Conservation (phyloP, 2,113 vertebrate genomes). For the Syngnathoides biaculeatus region DNA sequence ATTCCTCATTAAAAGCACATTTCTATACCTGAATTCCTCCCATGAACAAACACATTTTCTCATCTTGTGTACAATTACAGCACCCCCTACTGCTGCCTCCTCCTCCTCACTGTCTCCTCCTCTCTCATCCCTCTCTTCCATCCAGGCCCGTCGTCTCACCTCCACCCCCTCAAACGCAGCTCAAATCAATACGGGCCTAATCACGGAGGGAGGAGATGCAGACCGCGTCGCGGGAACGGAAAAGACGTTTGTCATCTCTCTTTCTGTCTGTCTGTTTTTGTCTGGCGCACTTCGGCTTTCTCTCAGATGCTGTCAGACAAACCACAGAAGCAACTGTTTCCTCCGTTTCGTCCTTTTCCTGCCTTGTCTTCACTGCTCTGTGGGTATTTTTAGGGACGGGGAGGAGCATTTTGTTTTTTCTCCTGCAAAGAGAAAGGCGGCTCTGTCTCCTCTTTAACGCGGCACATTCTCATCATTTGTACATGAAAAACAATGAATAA, state of each 20-base stretch:
- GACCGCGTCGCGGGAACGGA: conserved; percentile 83
- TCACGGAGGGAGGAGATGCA: conserved; percentile 78
- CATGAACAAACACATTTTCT: conserved; percentile 53
- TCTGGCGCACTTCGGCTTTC: conserved; percentile 43
- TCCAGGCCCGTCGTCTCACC: conserved; percentile 32
- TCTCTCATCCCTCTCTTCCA: conserved; percentile 38
- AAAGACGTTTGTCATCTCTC: conserved; percentile 77
- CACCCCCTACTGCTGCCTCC: conserved; percentile 59
- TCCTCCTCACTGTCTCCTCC: neutral
- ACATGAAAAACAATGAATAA: conserved; percentile 22
- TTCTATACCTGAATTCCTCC: conserved; percentile 35
- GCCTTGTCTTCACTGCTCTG: conserved; percentile 25
- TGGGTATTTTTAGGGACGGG: conserved; percentile 52
- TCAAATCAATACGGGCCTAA: conserved; percentile 89
- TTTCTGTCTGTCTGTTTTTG: conserved; percentile 56
- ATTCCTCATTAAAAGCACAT: conserved; percentile 18
- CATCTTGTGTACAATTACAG: conserved; percentile 78
- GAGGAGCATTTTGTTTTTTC: neutral
- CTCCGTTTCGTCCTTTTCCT: conserved; percentile 32
- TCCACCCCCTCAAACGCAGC: conserved; percentile 69
- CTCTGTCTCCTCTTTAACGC: conserved; percentile 7
- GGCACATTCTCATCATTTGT: conserved; percentile 53
- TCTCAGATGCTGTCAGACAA: conserved; percentile 40
- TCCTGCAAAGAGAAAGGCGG: conserved; percentile 23
- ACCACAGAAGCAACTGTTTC: conserved; percentile 36